Evolutionary conservation across 2,888 invertebrate species (phyloP).

Genomic region (Slavum lentiscoides): DNA sequence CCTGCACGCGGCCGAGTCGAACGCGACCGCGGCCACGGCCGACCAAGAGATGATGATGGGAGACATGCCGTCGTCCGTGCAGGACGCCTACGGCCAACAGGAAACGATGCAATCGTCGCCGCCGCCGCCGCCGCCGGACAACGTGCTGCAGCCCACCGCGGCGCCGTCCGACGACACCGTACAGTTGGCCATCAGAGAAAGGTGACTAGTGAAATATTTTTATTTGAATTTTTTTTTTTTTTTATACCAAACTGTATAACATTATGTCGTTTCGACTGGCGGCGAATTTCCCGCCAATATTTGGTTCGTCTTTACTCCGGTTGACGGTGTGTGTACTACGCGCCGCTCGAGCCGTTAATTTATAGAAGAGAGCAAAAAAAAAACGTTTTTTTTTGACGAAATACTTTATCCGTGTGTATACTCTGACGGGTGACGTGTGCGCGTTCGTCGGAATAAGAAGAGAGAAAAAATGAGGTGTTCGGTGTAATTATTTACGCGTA

Average conservation of each 20-base stretch:
- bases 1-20: neutral
- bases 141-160: neutral
- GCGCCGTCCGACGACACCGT: neutral
- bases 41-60: slow-evolving; percentile 29
- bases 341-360: no score
- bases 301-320: no score
- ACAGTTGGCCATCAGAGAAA: neutral
- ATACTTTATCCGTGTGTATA: no score
- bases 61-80: slow-evolving; percentile 14
- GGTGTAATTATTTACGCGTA: neutral
- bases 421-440: neutral
- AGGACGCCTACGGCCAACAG: neutral
- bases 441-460: neutral
- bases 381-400: no score
- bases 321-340: no score
- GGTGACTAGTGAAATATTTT: neutral
- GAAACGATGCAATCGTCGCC: neutral
- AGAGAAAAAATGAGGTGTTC: neutral
- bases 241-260: no score
- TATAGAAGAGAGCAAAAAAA: no score
- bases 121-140: neutral
- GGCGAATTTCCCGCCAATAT: no score
- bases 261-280: no score
- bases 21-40: neutral
- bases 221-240: no score